Evolutionary conservation across 2,797 vertebrate species (phyloP).

Genomic region (Gephyroberyx darwinii): DNA sequence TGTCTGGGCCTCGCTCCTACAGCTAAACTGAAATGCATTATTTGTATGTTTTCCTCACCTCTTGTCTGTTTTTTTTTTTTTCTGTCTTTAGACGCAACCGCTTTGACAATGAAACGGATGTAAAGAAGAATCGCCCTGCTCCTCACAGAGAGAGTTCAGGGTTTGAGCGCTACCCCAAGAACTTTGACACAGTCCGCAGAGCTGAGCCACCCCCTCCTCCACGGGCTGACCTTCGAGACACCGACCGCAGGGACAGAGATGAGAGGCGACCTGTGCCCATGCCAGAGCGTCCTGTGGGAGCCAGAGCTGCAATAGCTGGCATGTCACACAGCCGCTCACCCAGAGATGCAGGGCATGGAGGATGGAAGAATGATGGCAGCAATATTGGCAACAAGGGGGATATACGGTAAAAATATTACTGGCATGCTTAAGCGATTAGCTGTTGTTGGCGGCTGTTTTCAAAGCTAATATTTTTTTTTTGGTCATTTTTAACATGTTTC

Average conservation of each 20-base stretch:
- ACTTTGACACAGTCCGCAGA: slow-evolving; percentile 88
- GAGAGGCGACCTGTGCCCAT: slow-evolving; percentile 87
- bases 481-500: neutral
- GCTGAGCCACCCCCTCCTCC: slow-evolving; percentile 82
- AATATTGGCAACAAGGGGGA: slow-evolving; percentile 89
- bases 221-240: slow-evolving; percentile 88
- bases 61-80: neutral
- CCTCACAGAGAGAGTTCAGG: slow-evolving; percentile 86
- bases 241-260: slow-evolving; percentile 89
- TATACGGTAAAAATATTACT: slow-evolving; percentile 81
- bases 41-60: neutral
- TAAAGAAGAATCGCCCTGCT: slow-evolving; percentile 89
- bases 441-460: fast-evolving
- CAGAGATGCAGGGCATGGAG: slow-evolving; percentile 84
- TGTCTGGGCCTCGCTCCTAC: too few species aligned
- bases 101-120: slow-evolving; percentile 90
- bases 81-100: slow-evolving; percentile 85
- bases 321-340: slow-evolving; percentile 87
- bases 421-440: neutral
- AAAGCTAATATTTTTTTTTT: slow-evolving; percentile 1
- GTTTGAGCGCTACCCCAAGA: slow-evolving; percentile 93
- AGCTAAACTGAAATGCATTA: too few species aligned
- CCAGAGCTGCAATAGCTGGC: slow-evolving; percentile 76
- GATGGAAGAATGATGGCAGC: slow-evolving; percentile 90
- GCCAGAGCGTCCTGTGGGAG: slow-evolving; percentile 82